A percentile compares a stretch with the other conserved stretches of the same genome.
These are phyloP conservation scores for Camponotus fellah DNA, from an alignment of 2,888 invertebrate genomes.

Conservation along the genomic window DNA sequence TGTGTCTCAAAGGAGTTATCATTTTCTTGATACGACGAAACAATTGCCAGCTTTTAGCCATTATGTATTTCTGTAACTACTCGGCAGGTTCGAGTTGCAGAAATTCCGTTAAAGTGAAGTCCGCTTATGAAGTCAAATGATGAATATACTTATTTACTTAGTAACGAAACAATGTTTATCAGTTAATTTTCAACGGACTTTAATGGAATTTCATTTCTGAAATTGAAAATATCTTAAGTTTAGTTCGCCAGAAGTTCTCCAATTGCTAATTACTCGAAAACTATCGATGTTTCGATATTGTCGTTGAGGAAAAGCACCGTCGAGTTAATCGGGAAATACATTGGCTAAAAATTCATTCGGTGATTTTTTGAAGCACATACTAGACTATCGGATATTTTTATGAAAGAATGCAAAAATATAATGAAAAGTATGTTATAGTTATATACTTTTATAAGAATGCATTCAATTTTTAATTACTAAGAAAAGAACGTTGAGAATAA, in stretches of 20 bases:
- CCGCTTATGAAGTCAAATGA: neutral
- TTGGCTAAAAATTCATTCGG: neutral
- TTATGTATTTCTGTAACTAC: neutral
- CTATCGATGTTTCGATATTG: slow-evolving; percentile 13
- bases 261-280: slow-evolving; percentile 32
- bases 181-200: neutral
- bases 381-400: neutral
- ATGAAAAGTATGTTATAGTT: neutral
- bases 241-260: slow-evolving; percentile 17
- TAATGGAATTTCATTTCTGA: slow-evolving; percentile 26
- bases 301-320: slow-evolving; percentile 1
- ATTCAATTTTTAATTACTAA: slow-evolving; percentile 26
- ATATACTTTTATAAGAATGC: neutral
- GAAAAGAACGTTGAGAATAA: slow-evolving; percentile 23
- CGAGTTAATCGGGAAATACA: neutral
- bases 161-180: neutral
- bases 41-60: neutral
- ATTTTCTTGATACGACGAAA: neutral
- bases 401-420: neutral
- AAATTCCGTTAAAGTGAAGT: neutral
- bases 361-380: neutral
- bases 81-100: neutral
- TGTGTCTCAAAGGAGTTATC: neutral
- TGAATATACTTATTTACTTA: slow-evolving; percentile 6
- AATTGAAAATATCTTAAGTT: slow-evolving; percentile 28